Evolutionary conservation across 2,113 vertebrate species (phyloP), one percentile per base, ranked within the genome.

Genomic region (Poicephalus meyeri): DNA sequence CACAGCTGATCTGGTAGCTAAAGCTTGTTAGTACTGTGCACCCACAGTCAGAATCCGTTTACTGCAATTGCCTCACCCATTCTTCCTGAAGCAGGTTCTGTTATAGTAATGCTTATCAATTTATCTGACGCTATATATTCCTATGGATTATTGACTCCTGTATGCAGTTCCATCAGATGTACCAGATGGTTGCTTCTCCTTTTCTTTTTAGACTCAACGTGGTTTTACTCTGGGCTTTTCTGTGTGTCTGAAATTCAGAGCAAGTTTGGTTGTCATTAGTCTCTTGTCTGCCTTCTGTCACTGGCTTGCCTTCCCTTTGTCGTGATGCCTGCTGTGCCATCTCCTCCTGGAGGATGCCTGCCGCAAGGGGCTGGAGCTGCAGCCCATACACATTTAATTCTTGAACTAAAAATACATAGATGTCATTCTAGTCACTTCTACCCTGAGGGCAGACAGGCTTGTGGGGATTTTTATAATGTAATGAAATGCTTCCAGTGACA

Each of bases 361-460:
- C 91, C 87, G 33, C 86, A 21, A 64, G 91, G 52, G 90, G 92
- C 80, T 46, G 12, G 64, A 95, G 74, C 69, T 90, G 37, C 56
- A 91, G 91, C 73, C 88, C 74, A 44, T 97, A 69, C 53, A 58
- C 82, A 83, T 88, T 92, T 86, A 94, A 96, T 94, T 95, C 76
- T 92, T 11, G 3, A 96, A 74, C 92, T 96, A 76, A 96, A 97
- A 95, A 95, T 94, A 85, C 80, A 69, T 78, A 94, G 49, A 91
- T 96, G 96, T 96, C 95, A 97, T 87, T 93, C 49, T 74, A 94
- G 91, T 94, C 95, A 91, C 84, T 96, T 95, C 70, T 80, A 73
- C 86, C 91, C 92, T 50, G 68, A 87, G 86, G 91, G 92, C 79
- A 95, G 68, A 47, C 25, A 86, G 80, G 71, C 94, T 91, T 92